phyloP scores from a whole-genome alignment of 1,140 invertebrate species.

The Nylanderia fulva region DNA sequence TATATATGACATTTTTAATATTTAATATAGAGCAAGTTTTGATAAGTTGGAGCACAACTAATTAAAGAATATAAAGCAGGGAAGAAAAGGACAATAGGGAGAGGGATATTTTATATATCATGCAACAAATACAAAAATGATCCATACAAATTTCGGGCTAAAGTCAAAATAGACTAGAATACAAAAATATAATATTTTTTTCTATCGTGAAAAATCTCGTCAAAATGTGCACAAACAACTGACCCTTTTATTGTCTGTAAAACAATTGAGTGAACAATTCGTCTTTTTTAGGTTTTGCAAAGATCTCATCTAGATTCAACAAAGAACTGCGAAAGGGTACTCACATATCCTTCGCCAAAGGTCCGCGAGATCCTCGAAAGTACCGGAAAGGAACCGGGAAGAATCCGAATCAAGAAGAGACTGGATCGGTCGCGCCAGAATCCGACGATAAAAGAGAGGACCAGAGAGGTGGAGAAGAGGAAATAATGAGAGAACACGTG shows the following conservation, averaged over 20 bases:
- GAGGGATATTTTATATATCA: neutral
- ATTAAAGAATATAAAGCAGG: neutral
- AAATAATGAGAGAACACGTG: neutral
- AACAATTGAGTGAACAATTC: neutral
- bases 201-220: neutral
- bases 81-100: neutral
- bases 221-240: neutral
- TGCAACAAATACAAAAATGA: neutral
- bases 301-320: neutral
- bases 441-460: neutral
- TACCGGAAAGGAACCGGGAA: neutral
- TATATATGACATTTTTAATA: neutral
- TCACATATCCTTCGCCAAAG: constrained; percentile 14
- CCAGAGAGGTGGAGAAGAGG: neutral
- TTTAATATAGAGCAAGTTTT: neutral
- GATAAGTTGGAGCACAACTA: neutral
- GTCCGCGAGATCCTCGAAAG: neutral
- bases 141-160: neutral
- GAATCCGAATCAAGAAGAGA: too few species aligned
- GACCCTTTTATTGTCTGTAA: neutral
- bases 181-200: neutral
- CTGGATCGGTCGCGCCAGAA: neutral
- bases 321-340: neutral
- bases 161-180: neutral
- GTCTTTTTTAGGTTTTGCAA: too few species aligned